Percentiles rank a stretch among this genome's conserved stretches.
phyloP scores from a whole-genome alignment of 1,140 invertebrate species.

The Cydia splendana region DNA sequence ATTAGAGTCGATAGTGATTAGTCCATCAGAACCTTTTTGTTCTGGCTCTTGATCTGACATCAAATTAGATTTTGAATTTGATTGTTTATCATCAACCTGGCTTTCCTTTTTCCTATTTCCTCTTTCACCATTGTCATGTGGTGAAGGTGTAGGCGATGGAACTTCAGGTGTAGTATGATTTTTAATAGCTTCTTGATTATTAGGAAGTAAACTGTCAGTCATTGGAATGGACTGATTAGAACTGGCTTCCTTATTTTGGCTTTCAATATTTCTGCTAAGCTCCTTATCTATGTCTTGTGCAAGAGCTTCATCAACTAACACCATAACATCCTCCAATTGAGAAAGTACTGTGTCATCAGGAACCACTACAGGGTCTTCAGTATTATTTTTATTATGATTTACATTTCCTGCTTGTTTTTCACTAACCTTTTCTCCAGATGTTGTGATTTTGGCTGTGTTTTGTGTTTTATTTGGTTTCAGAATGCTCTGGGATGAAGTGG shows the following conservation, averaged over 20 bases:
- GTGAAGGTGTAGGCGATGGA: neutral
- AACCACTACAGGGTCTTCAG: neutral
- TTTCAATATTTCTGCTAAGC: neutral
- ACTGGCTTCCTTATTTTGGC: slow-evolving; percentile 6
- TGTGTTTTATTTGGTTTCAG: slow-evolving; percentile 18
- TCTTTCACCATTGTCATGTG: neutral
- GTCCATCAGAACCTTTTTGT: neutral
- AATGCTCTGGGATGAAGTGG: slow-evolving; percentile 19
- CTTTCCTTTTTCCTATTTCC: neutral
- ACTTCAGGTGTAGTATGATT: slow-evolving; percentile 7
- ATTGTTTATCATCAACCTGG: neutral
- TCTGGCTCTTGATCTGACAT: neutral
- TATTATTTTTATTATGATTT: neutral
- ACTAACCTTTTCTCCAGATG: neutral
- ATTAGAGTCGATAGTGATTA: neutral
- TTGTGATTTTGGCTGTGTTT: slow-evolving; percentile 43
- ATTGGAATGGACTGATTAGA: slow-evolving; percentile 13
- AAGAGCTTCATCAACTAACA: slow-evolving; percentile 21
- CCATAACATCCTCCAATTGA: slow-evolving; percentile 26
- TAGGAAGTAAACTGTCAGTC: slow-evolving; percentile 57
- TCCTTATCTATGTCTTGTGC: neutral
- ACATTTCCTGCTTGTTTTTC: neutral
- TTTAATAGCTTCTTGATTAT: slow-evolving; percentile 67
- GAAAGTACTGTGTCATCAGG: neutral
- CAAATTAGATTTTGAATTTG: neutral